Conservation (phyloP, 2,797 vertebrate genomes). For the Halcyon leucocephala region DNA sequence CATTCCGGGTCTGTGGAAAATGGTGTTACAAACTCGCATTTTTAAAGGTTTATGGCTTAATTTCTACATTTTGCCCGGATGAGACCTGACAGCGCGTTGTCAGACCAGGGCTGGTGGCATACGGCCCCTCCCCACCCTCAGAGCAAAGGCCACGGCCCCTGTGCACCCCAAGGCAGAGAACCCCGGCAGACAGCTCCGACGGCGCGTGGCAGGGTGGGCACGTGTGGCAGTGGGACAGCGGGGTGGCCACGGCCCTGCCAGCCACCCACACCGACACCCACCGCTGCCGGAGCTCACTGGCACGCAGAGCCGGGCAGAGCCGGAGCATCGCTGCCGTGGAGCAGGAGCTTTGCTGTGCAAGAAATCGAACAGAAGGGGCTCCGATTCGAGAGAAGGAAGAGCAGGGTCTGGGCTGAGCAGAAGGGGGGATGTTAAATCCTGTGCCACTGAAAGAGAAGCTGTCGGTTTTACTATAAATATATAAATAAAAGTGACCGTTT, state of each 20-base stretch:
- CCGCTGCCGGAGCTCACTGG: no score
- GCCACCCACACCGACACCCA: no score
- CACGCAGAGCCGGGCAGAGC: no score
- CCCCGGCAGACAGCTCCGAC: no score
- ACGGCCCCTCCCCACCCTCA: neutral
- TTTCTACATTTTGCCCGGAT: neutral
- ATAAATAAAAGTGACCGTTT: neutral
- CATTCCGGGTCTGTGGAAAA: neutral
- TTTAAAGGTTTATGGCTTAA: neutral
- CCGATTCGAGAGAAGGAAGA: neutral
- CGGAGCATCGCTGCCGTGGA: no score
- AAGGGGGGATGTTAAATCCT: neutral
- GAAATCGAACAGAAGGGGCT: neutral
- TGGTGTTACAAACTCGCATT: rapidly evolving
- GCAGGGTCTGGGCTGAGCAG: neutral
- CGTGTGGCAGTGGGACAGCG: neutral
- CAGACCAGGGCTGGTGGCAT: neutral
- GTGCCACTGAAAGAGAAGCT: neutral
- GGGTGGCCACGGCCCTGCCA: no score
- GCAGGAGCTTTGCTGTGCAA: no score
- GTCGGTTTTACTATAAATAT: neutral
- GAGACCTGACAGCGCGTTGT: neutral
- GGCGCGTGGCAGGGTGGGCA: no score
- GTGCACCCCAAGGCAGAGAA: neutral
- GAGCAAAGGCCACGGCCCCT: neutral